These are phyloP conservation scores for Timema podura DNA, from an alignment of 2,888 invertebrate species.

Conservation along the genomic window DNA sequence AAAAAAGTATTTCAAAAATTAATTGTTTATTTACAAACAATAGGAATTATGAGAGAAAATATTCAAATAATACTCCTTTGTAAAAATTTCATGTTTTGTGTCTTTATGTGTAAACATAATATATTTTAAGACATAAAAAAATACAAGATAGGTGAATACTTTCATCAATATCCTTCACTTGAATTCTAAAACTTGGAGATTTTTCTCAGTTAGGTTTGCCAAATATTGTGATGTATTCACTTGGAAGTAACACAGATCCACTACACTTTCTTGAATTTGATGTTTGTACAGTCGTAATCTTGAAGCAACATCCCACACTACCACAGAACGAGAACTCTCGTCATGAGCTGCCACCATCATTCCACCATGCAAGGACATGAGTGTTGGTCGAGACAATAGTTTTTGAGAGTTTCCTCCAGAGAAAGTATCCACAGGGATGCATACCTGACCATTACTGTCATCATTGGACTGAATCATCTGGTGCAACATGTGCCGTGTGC, in stretches of 20 bases:
- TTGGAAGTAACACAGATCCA: slow-evolving; percentile 62
- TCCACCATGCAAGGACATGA: slow-evolving; percentile 54
- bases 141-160: no score
- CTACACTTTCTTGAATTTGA: slow-evolving; percentile 60
- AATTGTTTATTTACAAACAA: no score
- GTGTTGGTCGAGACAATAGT: slow-evolving; percentile 61
- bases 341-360: slow-evolving; percentile 69
- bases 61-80: no score
- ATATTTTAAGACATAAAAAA: no score
- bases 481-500: slow-evolving; percentile 41
- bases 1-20: no score
- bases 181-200: slow-evolving; percentile 51
- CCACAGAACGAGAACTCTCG: slow-evolving; percentile 62
- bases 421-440: slow-evolving; percentile 58
- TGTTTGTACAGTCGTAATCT: slow-evolving; percentile 53
- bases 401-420: slow-evolving; percentile 64
- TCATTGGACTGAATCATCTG: slow-evolving; percentile 35
- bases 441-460: slow-evolving; percentile 46
- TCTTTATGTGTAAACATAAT: no score
- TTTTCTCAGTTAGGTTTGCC: slow-evolving; percentile 62
- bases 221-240: slow-evolving; percentile 52
- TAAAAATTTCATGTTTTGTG: no score
- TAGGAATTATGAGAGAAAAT: no score
- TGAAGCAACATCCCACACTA: slow-evolving; percentile 59
- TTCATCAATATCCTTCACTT: no score